Evolutionary conservation across 1,140 invertebrate genomes (phyloP), one percentile per base, ranked within the genome.

Genomic region (Gryllus bimaculatus): DNA sequence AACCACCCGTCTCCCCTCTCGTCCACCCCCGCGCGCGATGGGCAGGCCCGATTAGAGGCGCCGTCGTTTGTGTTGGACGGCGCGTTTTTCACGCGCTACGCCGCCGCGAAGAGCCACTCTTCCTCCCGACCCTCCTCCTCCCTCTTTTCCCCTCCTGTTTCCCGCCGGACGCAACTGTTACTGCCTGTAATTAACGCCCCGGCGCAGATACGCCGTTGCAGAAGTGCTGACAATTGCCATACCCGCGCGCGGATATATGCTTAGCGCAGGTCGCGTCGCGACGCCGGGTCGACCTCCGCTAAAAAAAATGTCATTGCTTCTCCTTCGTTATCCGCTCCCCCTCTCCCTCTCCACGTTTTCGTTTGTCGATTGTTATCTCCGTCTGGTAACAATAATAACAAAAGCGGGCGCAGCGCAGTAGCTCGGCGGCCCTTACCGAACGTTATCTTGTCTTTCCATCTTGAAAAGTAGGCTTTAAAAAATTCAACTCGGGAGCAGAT

Each of bases 401-500:
- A 48, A 54, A 49, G 76, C 76, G 76, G 20, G 76, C 39, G 76
- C 76, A 48, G 47, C 76, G 76, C 76, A 10, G 76, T 49, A 77
- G 76, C 47, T n/a, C 18, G 15, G 8, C 39, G 76, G 39, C 26
- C 47, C 47, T 20, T n/a, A 18, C 76, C 48, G 47, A 20, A 49
- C 20, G 47, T 48, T 77, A 77, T 77, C 76, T 77, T 54, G 48
- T 54, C 48, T 48, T 49, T 54, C 15, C 76, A 77, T 77, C 76
- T 77, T 48, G 48, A 77, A 77, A 77, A 48, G 76, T 48, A 77
- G 47, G 76, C 48, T 77, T 77, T 77, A 77, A 77, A 77, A 77
- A 48, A 54, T 77, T 77, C 76, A 77, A 77, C 76, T 20, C 48
- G 20, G 48, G 76, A 77, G 76, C 76, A 77, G 76, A 77, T 77